Evolutionary conservation across 2,888 invertebrate genomes (phyloP).

Genomic region (Drosophila quinaria): DNA sequence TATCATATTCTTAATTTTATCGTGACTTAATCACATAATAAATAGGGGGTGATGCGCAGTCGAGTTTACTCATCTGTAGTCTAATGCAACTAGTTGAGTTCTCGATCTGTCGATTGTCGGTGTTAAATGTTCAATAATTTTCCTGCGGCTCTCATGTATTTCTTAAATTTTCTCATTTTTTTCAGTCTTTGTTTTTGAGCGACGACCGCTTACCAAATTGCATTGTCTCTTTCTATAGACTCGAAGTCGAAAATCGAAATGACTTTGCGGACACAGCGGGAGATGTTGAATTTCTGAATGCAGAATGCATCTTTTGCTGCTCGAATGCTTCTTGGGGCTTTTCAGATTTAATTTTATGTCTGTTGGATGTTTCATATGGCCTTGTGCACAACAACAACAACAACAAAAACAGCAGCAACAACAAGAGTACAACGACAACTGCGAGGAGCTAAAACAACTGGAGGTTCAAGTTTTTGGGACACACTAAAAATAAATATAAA

Average conservation of each 20-base stretch:
- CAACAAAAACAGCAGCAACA: slow-evolving; percentile 40
- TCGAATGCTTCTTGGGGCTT: slow-evolving; percentile 36
- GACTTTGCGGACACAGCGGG: slow-evolving; percentile 77
- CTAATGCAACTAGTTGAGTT: slow-evolving; percentile 21
- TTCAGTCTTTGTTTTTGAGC: slow-evolving; percentile 10
- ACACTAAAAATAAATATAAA: slow-evolving; percentile 64
- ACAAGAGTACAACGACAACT: slow-evolving; percentile 32
- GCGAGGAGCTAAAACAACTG: slow-evolving; percentile 21
- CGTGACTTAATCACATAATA: background rate
- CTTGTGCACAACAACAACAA: slow-evolving; percentile 75
- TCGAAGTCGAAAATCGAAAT: slow-evolving; percentile 58
- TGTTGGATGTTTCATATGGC: slow-evolving; percentile 59
- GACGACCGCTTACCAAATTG: slow-evolving; percentile 51
- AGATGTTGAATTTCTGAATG: slow-evolving; percentile 63
- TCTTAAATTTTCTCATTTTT: slow-evolving; percentile 6
- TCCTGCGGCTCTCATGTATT: slow-evolving; percentile 33
- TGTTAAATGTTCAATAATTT: slow-evolving; percentile 78
- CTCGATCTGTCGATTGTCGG: slow-evolving; percentile 57
- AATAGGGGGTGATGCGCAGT: background rate
- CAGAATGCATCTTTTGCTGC: slow-evolving; percentile 59
- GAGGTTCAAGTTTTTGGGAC: slow-evolving; percentile 57
- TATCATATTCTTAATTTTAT: no score
- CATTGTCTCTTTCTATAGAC: slow-evolving; percentile 59
- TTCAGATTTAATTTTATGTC: slow-evolving; percentile 77
- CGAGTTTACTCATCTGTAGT: background rate